Evolutionary conservation across 2,888 invertebrate genomes (phyloP).

Genomic region (Sympetrum striolatum): DNA sequence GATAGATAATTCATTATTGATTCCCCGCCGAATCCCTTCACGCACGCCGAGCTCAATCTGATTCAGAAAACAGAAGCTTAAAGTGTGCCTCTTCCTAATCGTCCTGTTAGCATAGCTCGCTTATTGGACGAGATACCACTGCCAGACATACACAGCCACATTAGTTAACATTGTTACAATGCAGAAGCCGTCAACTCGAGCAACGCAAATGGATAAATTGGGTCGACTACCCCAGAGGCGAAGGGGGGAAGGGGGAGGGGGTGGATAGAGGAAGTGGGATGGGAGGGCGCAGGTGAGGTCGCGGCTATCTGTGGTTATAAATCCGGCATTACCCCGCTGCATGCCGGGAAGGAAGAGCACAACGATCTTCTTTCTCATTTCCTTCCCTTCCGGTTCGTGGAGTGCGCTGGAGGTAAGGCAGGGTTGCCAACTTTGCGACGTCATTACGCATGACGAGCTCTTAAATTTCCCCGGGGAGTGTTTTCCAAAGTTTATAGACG

Average conservation of each 20-base stretch:
- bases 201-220: background rate
- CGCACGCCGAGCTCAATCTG: background rate
- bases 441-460: too few relatives aligned
- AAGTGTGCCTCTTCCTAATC: background rate
- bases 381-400: background rate
- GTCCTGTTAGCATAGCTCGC: background rate
- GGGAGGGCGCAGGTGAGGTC: background rate
- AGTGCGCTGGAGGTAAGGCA: background rate
- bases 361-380: slow-evolving; percentile 16
- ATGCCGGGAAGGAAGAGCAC: background rate
- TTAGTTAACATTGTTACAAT: slow-evolving; percentile 21
- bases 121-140: background rate
- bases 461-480: too few relatives aligned
- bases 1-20: background rate
- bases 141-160: background rate
- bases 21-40: background rate
- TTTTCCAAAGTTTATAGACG: too few relatives aligned
- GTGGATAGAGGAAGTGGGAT: background rate
- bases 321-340: slow-evolving; percentile 12
- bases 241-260: background rate
- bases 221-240: background rate
- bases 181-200: slow-evolving; percentile 9
- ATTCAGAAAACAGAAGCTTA: background rate
- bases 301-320: slow-evolving; percentile 25
- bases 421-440: too few relatives aligned